These are phyloP conservation scores for Acipenser transmontanus DNA, from an alignment of 2,797 vertebrate species.

Conservation along the genomic window DNA sequence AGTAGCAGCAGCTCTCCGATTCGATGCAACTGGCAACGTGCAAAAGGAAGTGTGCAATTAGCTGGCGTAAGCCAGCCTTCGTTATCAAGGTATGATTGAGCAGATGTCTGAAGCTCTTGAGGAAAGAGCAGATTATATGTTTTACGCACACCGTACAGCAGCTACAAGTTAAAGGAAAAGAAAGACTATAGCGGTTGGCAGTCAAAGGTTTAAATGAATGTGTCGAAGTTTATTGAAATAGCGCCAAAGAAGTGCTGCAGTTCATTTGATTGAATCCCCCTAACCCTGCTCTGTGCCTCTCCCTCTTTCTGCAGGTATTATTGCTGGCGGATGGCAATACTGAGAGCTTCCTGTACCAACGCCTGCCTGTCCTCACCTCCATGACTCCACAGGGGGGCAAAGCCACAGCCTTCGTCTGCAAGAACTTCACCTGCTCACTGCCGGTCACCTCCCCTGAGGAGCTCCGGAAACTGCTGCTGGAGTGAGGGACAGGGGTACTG, in stretches of 20 bases:
- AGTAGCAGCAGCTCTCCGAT: too few relatives aligned
- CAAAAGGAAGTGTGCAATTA: too few relatives aligned
- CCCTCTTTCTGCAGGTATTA: constrained; percentile 62
- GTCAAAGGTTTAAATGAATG: too few relatives aligned
- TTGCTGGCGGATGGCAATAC: constrained; percentile 66
- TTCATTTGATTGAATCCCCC: constrained; percentile 29
- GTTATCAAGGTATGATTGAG: too few relatives aligned
- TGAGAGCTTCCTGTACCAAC: constrained; percentile 63
- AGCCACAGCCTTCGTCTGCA: constrained; percentile 77
- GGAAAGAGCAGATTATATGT: too few relatives aligned
- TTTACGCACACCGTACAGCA: too few relatives aligned
- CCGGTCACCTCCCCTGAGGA: constrained; percentile 75
- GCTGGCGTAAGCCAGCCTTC: too few relatives aligned
- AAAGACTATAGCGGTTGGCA: too few relatives aligned
- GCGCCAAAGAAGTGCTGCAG: constrained; percentile 39
- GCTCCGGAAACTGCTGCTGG: constrained; percentile 65
- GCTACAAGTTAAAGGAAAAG: too few relatives aligned
- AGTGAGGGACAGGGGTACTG: constrained; percentile 29
- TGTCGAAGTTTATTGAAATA: too few relatives aligned
- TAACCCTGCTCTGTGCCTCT: not conserved
- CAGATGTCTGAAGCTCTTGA: too few relatives aligned
- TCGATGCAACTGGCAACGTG: too few relatives aligned
- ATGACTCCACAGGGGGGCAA: constrained; percentile 59
- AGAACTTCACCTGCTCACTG: constrained; percentile 76
- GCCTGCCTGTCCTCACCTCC: constrained; percentile 68